phyloP scores from a whole-genome alignment of 2,888 invertebrate species.

The Pristionchus maxplancki region DNA sequence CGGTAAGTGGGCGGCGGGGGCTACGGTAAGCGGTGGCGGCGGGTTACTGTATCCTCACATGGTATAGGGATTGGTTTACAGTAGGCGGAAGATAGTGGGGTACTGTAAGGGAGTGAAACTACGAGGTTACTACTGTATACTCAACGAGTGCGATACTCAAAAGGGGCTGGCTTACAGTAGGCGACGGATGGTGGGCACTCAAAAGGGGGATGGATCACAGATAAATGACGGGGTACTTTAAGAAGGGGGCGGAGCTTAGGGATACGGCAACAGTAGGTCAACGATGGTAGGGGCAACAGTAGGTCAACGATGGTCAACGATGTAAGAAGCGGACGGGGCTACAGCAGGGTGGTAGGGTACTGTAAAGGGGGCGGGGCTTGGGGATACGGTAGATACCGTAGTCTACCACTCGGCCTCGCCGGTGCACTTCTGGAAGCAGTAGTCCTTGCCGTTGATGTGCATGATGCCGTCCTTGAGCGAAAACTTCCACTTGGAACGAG shows the following conservation, averaged over 20 bases:
- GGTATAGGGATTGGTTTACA: too few relatives aligned
- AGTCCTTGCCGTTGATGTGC: conserved; percentile 98
- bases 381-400: neutral
- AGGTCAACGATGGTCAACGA: neutral
- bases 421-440: conserved; percentile 97
- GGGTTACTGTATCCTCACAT: too few relatives aligned
- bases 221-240: neutral
- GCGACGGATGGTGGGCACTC: too few relatives aligned
- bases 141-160: too few relatives aligned
- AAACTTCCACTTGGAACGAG: conserved; percentile 99
- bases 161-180: too few relatives aligned
- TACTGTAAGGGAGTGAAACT: too few relatives aligned
- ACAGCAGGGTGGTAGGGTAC: neutral
- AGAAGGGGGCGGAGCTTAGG: neutral
- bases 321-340: neutral
- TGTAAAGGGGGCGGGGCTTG: neutral
- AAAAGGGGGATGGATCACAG: too few relatives aligned
- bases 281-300: neutral
- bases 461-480: conserved; percentile 99
- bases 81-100: too few relatives aligned
- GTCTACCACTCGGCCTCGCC: conserved; percentile 98
- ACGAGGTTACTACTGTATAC: too few relatives aligned
- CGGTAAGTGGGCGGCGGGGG: neutral
- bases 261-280: neutral
- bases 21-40: too few relatives aligned